A percentile compares a stretch with the other conserved stretches of the same genome.
These are phyloP conservation scores for Willisornis vidua DNA, from an alignment of 2,113 vertebrate genomes.

Conservation along the genomic window DNA sequence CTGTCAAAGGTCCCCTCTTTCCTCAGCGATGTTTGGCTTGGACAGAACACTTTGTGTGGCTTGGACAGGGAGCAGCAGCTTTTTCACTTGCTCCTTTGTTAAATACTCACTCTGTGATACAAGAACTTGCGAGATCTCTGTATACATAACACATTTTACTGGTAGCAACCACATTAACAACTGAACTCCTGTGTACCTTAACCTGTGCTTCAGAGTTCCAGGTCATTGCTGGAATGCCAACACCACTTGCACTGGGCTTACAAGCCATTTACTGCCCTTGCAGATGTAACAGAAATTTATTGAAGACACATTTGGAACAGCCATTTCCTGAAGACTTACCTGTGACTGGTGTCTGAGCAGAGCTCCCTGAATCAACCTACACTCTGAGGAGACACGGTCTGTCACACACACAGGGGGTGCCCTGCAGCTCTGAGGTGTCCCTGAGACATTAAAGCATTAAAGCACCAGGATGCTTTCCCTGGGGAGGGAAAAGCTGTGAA, in stretches of 20 bases:
- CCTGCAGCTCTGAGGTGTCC: conserved; percentile 40
- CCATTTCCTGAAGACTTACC: conserved; percentile 7
- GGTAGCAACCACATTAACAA: background rate
- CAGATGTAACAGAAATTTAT: background rate
- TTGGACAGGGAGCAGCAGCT: background rate
- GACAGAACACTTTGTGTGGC: background rate
- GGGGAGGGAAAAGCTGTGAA: conserved; percentile 16
- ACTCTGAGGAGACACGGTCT: conserved; percentile 50
- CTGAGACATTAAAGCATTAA: conserved; percentile 56
- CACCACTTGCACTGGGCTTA: background rate
- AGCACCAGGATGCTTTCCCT: conserved; percentile 36
- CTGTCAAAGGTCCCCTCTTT: background rate
- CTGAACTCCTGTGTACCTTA: background rate
- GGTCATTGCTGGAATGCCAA: background rate
- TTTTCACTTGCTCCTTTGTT: background rate
- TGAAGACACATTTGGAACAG: background rate
- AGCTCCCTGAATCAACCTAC: background rate
- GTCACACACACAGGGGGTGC: background rate
- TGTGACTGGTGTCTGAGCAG: background rate
- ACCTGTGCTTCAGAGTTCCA: background rate
- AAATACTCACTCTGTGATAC: background rate
- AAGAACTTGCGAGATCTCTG: background rate
- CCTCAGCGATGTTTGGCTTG: conserved; percentile 12
- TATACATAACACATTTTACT: background rate
- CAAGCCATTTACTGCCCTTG: background rate